phyloP scores from a whole-genome alignment of 1,140 invertebrate genomes.

The Coenobita brevimanus region DNA sequence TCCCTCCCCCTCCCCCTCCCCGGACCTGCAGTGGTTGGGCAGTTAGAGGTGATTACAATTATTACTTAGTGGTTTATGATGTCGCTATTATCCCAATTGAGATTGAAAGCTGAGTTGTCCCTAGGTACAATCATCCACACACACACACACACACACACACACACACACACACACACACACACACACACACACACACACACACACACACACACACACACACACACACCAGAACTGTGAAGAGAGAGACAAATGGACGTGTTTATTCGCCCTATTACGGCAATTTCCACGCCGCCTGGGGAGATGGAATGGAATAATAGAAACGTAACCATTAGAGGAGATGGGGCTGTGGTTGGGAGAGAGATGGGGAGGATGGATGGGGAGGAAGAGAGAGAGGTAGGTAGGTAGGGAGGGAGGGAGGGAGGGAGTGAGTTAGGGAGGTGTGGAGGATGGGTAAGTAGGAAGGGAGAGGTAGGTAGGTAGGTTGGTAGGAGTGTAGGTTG shows the following conservation, averaged over 20 bases:
- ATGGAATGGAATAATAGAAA: constrained; percentile 35
- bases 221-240: background rate
- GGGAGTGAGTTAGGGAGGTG: no score
- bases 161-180: background rate
- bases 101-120: constrained; percentile 16
- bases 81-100: constrained; percentile 44
- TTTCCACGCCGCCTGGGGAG: background rate
- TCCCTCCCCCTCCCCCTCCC: background rate
- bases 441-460: no score
- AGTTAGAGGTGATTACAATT: constrained; percentile 39
- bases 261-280: constrained; percentile 1
- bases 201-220: background rate
- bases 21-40: background rate
- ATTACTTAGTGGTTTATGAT: constrained; percentile 45
- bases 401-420: no score
- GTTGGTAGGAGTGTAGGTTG: no score
- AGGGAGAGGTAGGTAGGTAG: no score
- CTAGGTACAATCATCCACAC: background rate
- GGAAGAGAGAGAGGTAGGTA: no score
- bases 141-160: background rate
- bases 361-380: no score
- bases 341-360: background rate
- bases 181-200: background rate
- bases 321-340: background rate
- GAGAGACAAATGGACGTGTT: constrained; percentile 15